Base-by-base conservation (phyloP, 1,140 invertebrate genomes). In the Eufriesea mexicana region DNA sequence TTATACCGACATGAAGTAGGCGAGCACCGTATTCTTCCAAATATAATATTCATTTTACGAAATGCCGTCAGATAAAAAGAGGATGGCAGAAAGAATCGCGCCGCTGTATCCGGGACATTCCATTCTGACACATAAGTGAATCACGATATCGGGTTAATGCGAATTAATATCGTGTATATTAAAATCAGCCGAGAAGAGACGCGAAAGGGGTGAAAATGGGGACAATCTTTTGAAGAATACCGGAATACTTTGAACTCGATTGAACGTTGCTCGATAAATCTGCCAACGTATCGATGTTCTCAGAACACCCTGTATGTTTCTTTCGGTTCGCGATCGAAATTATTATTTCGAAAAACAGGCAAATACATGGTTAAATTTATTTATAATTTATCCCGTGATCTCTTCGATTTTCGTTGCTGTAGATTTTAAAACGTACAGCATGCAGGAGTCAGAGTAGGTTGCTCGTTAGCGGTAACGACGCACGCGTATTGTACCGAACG, bases 11-110 rank as follows among this genome's bases (percentile, higher is more conserved):
- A 84, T 59, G 59, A 84, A 84, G 68, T 59, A 74, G 70, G 84
- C 61, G 51, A 62, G 47, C 61, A 64, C 54, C 54, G 67, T 62
- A 83, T 66, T 78, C 71, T 68, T 74, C 55, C 62, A 42, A 86
- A 64, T 64, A 83, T 73, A 86, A 87, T 83, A 83, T 77, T 61
- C 75, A 79, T 84, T 87, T 83, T 73, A 45, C 20, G 35, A 82
- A 80, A 47, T 57, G 18, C 47, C 35, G 59, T 25, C 59, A 49
- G 47, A 57, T 55, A 12, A 67, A 45, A n/a, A 45, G 18, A 28
- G 2, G 18, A 35, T 8, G 18, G 55, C 61, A 66, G 28, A 9
- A 51, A 51, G 23, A 25, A 45, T 42, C 20, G 2, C 23, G 14
- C 35, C 25, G 54, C 23, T 20, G 8, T 45, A 45, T 23, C 14